Conservation (phyloP, 1,140 invertebrate species). For the Formica selysi region DNA sequence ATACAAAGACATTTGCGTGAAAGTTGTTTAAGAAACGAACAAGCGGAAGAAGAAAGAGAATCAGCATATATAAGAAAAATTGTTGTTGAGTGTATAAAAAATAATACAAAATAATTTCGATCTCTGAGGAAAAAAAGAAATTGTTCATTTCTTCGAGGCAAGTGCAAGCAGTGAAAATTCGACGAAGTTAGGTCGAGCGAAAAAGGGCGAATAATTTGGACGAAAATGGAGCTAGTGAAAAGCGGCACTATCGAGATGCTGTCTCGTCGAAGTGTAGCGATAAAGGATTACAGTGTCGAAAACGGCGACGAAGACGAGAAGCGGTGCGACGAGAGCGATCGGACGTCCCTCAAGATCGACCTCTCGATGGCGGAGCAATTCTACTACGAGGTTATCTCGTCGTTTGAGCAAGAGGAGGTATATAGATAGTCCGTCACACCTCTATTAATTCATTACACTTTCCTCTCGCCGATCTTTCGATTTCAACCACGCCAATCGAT, state of each 20-base stretch:
- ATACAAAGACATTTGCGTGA: not conserved
- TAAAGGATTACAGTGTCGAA: conserved; percentile 81
- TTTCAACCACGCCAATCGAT: not conserved
- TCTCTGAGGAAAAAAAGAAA: not conserved
- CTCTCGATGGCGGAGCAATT: conserved; percentile 84
- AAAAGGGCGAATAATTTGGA: not conserved
- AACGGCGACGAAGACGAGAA: conserved; percentile 77
- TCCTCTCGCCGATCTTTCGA: conserved; percentile 60
- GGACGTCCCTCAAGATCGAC: conserved; percentile 82
- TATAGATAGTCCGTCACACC: conserved; percentile 67
- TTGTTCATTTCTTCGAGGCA: not conserved
- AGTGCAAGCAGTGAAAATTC: not conserved
- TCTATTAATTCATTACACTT: conserved; percentile 70
- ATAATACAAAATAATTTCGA: not conserved
- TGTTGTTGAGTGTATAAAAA: not conserved
- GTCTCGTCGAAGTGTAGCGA: conserved; percentile 81
- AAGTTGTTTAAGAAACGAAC: not conserved
- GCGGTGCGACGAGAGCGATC: conserved; percentile 71
- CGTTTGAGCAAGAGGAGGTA: conserved; percentile 84
- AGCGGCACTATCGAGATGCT: conserved; percentile 84
- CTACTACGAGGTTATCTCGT: conserved; percentile 86
- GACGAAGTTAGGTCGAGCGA: not conserved
- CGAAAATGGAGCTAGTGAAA: conserved; percentile 82
- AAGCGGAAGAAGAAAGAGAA: not conserved
- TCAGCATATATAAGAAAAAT: not conserved